Conservation (phyloP, 2,113 vertebrate species). For the Megaptera novaeangliae region DNA sequence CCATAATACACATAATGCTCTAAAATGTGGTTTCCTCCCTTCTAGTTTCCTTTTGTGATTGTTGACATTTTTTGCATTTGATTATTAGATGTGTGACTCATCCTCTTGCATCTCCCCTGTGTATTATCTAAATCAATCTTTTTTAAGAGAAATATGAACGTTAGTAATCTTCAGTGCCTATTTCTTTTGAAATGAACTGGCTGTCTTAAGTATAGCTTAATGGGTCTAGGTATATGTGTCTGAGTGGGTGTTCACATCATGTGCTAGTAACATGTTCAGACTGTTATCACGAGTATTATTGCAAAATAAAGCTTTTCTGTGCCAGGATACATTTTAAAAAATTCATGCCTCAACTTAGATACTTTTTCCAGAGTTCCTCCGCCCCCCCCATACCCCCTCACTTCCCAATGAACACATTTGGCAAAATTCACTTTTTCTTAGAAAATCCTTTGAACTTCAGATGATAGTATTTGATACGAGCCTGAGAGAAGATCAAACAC, state of each 20-base stretch:
- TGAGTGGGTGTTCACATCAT: not conserved
- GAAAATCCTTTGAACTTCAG: constrained; percentile 11
- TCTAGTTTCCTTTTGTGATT: not conserved
- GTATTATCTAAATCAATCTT: not conserved
- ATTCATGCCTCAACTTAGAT: not conserved
- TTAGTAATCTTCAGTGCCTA: not conserved
- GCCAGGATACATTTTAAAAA: not conserved
- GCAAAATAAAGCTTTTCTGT: not conserved
- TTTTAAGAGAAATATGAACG: not conserved
- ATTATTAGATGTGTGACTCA: not conserved
- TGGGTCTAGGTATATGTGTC: not conserved
- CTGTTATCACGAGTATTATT: not conserved
- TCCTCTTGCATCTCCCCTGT: not conserved
- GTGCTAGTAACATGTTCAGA: not conserved
- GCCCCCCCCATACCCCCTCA: not conserved
- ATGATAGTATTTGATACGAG: not conserved
- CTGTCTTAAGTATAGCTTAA: not conserved
- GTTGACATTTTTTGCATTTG: not conserved
- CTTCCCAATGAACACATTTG: not conserved
- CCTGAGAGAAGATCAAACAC: not conserved
- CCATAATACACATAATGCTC: not conserved
- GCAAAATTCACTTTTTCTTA: not conserved
- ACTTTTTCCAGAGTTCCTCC: not conserved
- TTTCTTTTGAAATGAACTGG: not conserved
- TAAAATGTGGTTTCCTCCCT: not conserved